Conservation (phyloP, 23 tunicate genomes). For the Ciona savignyi region DNA sequence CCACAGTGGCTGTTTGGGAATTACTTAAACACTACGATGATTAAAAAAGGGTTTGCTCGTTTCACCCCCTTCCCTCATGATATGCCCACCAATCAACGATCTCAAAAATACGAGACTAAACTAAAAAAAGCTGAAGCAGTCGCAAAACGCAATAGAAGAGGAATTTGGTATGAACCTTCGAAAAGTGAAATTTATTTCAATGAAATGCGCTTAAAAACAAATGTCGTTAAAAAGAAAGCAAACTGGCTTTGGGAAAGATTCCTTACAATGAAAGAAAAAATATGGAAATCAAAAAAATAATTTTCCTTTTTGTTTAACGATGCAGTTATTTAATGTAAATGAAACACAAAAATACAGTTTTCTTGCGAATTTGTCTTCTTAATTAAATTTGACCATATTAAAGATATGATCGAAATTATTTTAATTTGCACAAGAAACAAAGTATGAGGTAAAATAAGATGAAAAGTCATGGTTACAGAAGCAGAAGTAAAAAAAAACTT, state of each 20-base stretch:
- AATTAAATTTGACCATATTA: too few relatives aligned
- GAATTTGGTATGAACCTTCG: not conserved
- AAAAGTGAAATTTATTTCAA: not conserved
- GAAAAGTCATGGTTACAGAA: too few relatives aligned
- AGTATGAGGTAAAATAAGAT: too few relatives aligned
- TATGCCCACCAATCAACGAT: not conserved
- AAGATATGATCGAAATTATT: too few relatives aligned
- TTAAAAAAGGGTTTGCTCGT: not conserved
- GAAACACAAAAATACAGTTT: too few relatives aligned
- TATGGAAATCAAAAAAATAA: not conserved
- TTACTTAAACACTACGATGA: not conserved
- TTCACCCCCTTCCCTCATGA: not conserved
- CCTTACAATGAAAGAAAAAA: not conserved
- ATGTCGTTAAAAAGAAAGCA: not conserved
- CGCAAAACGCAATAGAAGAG: not conserved
- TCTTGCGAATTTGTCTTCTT: too few relatives aligned
- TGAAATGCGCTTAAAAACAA: not conserved
- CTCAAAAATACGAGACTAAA: not conserved
- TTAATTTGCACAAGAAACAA: too few relatives aligned
- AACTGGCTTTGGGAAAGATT: not conserved
- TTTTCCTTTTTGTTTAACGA: not conserved
- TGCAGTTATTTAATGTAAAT: too few relatives aligned
- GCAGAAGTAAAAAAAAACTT: too few relatives aligned
- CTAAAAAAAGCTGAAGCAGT: not conserved
- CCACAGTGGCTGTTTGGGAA: not conserved